Percentiles rank a stretch among this genome's conserved stretches.
Evolutionary conservation across 2,113 vertebrate species (phyloP).

Genomic region (Mixornis gularis): DNA sequence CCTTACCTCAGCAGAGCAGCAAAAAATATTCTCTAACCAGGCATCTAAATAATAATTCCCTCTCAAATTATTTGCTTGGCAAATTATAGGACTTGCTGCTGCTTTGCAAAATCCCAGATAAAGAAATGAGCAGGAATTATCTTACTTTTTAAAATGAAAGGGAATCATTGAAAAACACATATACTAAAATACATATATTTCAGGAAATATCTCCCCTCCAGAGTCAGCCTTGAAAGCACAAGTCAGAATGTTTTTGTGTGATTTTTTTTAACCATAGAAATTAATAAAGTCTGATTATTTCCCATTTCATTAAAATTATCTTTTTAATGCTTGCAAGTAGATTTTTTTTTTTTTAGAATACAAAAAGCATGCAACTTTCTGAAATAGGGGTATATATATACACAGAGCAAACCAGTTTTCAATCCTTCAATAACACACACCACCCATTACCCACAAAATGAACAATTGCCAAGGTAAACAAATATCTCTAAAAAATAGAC

Average conservation of each 20-base stretch:
- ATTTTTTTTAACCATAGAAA: not conserved
- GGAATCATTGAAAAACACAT: not conserved
- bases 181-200: not conserved
- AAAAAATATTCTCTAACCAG: not conserved
- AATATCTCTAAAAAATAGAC: not conserved
- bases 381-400: not conserved
- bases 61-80: not conserved
- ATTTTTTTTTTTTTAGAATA: not conserved
- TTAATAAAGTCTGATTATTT: not conserved
- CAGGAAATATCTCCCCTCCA: not conserved
- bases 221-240: not conserved
- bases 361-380: not conserved
- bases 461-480: not conserved
- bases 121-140: not conserved
- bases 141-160: not conserved
- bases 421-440: not conserved
- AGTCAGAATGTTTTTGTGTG: not conserved
- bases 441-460: not conserved
- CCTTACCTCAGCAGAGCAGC: not conserved
- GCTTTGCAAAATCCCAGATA: not conserved
- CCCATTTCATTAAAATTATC: not conserved
- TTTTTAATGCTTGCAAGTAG: not conserved
- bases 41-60: not conserved
- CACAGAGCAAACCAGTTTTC: not conserved
- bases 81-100: not conserved